Evolutionary conservation across 1,140 invertebrate genomes (phyloP).

Genomic region (Wasmannia auropunctata): DNA sequence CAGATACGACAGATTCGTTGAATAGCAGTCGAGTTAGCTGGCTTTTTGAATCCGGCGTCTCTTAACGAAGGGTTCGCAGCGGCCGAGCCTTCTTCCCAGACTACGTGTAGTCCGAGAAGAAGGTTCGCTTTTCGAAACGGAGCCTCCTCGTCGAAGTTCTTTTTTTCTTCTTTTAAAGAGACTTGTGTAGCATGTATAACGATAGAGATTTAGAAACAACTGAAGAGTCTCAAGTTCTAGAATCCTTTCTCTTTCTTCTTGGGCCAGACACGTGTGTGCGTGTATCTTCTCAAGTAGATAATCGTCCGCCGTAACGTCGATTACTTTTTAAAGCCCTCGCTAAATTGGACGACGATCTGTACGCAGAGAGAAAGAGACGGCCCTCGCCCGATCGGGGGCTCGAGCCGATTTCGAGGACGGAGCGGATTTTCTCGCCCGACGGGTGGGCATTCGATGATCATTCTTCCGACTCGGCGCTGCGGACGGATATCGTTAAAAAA

Average conservation of each 20-base stretch:
- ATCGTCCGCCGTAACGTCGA: constrained; percentile 22
- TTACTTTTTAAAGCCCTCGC: constrained; percentile 35
- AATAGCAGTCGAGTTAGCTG: constrained; percentile 35
- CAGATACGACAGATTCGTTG: constrained; percentile 50
- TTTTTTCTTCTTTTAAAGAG: neutral
- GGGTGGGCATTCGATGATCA: constrained; percentile 60
- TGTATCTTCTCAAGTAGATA: constrained; percentile 19
- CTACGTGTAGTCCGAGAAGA: neutral
- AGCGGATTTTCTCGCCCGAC: constrained; percentile 56
- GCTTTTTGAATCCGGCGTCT: constrained; percentile 34
- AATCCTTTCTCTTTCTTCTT: neutral
- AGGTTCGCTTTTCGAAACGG: constrained; percentile 30
- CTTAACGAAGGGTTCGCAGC: constrained; percentile 25
- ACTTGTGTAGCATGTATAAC: neutral
- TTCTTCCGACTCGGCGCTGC: constrained; percentile 15
- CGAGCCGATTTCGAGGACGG: constrained; percentile 30
- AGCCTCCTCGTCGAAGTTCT: neutral
- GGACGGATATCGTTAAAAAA: constrained; percentile 69
- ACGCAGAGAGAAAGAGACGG: neutral
- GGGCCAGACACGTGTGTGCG: neutral
- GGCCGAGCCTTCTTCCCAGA: neutral
- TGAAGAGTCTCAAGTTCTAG: neutral
- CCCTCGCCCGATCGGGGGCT: constrained; percentile 4
- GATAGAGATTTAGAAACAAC: constrained; percentile 14
- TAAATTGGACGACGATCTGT: constrained; percentile 41